Conservation (phyloP, 2,797 vertebrate species). For the Buceros bicornis region DNA sequence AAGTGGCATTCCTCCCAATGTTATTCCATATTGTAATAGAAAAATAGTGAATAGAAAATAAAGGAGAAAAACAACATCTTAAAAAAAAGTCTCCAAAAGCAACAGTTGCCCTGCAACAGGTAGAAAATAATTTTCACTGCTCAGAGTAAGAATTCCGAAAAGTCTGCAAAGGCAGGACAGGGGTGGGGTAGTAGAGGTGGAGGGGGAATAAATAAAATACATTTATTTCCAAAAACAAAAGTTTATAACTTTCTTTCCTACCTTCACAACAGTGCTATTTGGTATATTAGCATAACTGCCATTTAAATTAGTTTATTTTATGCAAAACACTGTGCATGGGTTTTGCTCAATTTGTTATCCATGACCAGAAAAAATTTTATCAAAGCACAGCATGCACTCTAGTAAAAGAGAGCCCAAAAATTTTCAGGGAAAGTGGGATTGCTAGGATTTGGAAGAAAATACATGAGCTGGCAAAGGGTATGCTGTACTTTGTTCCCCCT, state of each 20-base stretch:
- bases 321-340: rapidly evolving
- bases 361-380: background rate
- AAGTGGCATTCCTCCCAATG: background rate
- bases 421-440: background rate
- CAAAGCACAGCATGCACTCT: rapidly evolving
- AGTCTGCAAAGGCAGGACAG: background rate
- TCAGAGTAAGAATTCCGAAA: background rate
- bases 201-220: background rate
- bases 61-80: background rate
- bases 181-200: no score
- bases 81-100: background rate
- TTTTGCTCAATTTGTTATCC: background rate
- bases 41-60: background rate
- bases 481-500: background rate
- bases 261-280: background rate
- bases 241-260: background rate
- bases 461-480: background rate
- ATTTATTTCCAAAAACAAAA: background rate
- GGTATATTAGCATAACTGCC: background rate
- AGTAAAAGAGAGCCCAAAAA: background rate
- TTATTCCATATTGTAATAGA: background rate
- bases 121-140: background rate
- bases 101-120: background rate
- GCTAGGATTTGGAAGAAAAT: background rate
- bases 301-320: background rate